Base-by-base conservation (phyloP, 1,140 invertebrate genomes). In the Procambarus clarkii region DNA sequence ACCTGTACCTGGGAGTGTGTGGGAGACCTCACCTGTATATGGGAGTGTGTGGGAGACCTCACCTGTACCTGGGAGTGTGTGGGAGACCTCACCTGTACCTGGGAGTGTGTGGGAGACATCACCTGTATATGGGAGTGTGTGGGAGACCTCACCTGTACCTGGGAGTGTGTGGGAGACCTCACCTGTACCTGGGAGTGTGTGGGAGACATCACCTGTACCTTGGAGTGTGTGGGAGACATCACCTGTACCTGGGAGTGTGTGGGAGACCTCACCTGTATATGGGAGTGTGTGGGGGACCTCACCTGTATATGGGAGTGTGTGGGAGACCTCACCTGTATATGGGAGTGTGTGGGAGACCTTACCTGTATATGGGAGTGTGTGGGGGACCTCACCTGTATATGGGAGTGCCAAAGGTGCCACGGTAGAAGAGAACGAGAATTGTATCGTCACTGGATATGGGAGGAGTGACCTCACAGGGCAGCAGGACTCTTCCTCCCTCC, bases 361-460 rank as follows among this genome's bases (percentile, higher is more conserved):
- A 69, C 64, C 64, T 90, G 81, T 84, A 90, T 48, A 90, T 90
- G 48, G 88, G 88, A 3, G 88, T 90, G 15, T 90, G 54, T 18
- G 48, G 34, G 76, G 21, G 54, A 54, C 13, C 50, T 13, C 13
- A 54, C 50, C 50, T 54, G 50, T 54, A 54, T 8, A 54, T 54
- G 50, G 50, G 50, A 13, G 50, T 54, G 1, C 50, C 50, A 5
- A 54, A 54, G 50, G 50, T 9, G 50, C 50, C 50, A 54, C 50
- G 50, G 50, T 54, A 54, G 50, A 54, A 54, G 50, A 54, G 50
- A 13, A 54, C 50, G 50, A 54, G 50, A 13, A 54, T 54, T 8
- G 50, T 54, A 54, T 54, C 50, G 50, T 54, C 50, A 3, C 50
- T 54, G 13, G 50, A 54, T 1, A 54, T 54, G 50, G 50, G 50